Evolutionary conservation across 2,113 vertebrate species (phyloP).

Genomic region (Dicrurus megarhynchus): DNA sequence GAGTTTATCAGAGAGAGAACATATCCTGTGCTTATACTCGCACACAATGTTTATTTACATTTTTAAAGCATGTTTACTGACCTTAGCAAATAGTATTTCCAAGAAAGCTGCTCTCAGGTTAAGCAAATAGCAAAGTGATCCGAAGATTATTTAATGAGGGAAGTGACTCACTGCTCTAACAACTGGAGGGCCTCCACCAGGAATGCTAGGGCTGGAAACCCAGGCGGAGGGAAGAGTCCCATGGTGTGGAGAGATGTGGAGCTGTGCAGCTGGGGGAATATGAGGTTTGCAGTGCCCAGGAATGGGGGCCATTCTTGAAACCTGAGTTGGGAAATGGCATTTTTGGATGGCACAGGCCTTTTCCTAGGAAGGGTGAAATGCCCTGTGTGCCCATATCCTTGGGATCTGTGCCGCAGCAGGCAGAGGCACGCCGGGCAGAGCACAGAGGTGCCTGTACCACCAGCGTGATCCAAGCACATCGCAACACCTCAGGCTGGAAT

Average conservation of each 20-base stretch:
- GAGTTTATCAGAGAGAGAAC: neutral
- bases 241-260: rapidly evolving
- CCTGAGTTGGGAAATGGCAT: neutral
- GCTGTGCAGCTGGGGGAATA: rapidly evolving
- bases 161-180: neutral
- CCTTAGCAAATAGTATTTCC: neutral
- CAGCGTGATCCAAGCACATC: rapidly evolving
- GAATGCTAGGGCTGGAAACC: neutral
- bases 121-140: neutral
- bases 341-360: rapidly evolving
- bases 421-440: neutral
- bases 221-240: rapidly evolving
- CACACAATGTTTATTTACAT: constrained; percentile 6
- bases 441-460: neutral
- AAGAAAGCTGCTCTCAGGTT: constrained; percentile 26
- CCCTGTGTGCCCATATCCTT: rapidly evolving
- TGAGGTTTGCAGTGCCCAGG: rapidly evolving
- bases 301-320: neutral
- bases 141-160: neutral
- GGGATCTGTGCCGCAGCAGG: rapidly evolving
- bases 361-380: neutral
- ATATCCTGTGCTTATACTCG: neutral
- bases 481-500: neutral
- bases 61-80: constrained; percentile 28
- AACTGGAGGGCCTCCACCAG: neutral